Conservation (phyloP, 2,113 vertebrate genomes). For the Cyprinodon tularosa region DNA sequence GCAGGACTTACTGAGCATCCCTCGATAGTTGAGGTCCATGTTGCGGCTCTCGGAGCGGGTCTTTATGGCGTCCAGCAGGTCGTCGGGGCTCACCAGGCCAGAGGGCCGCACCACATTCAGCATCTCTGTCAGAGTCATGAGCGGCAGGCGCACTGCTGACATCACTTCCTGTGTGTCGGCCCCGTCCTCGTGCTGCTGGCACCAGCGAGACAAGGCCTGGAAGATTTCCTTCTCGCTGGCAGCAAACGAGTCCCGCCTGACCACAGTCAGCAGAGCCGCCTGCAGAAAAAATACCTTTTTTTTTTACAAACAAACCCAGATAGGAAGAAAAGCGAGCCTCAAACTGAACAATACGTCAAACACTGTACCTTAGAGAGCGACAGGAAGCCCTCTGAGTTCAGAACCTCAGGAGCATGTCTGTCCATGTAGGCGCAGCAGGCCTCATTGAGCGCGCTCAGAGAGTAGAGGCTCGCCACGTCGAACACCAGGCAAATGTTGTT, state of each 20-base stretch:
- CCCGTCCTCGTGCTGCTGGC: conserved; percentile 90
- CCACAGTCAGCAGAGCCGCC: conserved; percentile 90
- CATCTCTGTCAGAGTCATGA: conserved; percentile 96
- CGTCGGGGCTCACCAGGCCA: conserved; percentile 89
- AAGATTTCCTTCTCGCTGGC: conserved; percentile 97
- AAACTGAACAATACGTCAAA: no score
- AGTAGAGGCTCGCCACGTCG: conserved; percentile 96
- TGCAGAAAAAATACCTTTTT: conserved; percentile 44
- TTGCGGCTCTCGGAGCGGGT: conserved; percentile 95
- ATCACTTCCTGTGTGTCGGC: conserved; percentile 87
- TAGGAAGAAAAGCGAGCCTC: no score
- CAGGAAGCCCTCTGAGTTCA: conserved; percentile 92
- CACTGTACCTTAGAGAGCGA: conserved; percentile 87
- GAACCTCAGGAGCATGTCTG: conserved; percentile 91
- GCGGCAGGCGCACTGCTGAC: conserved; percentile 91
- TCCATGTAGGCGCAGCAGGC: conserved; percentile 98
- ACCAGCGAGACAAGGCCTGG: conserved; percentile 93
- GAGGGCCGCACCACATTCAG: conserved; percentile 95
- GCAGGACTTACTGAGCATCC: conserved; percentile 92
- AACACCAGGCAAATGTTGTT: conserved; percentile 97
- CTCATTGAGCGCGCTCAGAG: conserved; percentile 86
- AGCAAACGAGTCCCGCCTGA: conserved; percentile 92
- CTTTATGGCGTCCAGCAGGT: conserved; percentile 98
- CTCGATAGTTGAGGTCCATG: conserved; percentile 98
- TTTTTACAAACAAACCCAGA: no score